Conservation (phyloP, 1,140 invertebrate genomes). For the Meloidogyne exigua region DNA sequence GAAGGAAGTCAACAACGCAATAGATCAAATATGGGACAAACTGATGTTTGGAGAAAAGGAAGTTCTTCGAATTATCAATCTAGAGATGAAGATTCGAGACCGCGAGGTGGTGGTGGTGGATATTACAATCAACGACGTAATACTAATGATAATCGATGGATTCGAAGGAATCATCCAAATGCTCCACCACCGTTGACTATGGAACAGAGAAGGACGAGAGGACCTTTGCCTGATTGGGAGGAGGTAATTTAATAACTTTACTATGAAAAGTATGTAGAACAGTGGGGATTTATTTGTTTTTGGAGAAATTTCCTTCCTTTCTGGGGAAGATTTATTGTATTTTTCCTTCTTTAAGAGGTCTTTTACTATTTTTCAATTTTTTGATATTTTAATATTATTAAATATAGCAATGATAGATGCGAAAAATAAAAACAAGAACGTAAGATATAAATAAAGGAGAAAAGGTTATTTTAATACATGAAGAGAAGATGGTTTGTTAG, state of each 20-base stretch:
- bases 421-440: not conserved
- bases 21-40: not conserved
- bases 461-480: not conserved
- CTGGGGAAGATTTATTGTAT: no score
- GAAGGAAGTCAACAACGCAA: not conserved
- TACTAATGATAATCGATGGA: conserved; percentile 34
- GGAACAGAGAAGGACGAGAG: conserved; percentile 49
- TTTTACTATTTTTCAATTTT: not conserved
- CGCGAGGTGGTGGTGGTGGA: not conserved
- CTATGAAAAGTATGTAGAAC: no score
- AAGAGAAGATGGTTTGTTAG: not conserved
- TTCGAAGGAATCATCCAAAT: conserved; percentile 35
- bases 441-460: not conserved
- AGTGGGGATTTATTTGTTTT: no score
- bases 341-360: no score
- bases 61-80: not conserved
- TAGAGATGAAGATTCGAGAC: not conserved
- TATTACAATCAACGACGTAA: conserved; percentile 7
- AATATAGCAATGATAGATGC: not conserved
- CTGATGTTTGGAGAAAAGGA: conserved; percentile 4
- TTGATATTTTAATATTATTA: not conserved
- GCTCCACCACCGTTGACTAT: conserved; percentile 34
- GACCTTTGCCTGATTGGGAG: conserved; percentile 61
- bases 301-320: no score
- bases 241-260: conserved; percentile 37